A percentile compares a stretch with the other conserved stretches of the same genome.
Evolutionary conservation across 2,113 vertebrate genomes (phyloP).

Genomic region (Excalfactoria chinensis): DNA sequence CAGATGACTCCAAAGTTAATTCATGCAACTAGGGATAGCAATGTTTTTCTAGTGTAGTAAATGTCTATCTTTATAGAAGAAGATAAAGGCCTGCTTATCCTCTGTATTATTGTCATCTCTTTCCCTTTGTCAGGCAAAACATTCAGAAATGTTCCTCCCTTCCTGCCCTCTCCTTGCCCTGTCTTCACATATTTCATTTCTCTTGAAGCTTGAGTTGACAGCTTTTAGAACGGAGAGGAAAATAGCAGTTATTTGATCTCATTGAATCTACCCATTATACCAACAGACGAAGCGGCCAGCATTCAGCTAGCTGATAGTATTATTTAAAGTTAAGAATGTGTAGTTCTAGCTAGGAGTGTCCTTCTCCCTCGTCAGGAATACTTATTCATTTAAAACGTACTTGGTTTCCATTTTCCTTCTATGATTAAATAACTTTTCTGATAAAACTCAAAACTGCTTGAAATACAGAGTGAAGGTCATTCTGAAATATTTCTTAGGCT

Average conservation of each 20-base stretch:
- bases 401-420: not conserved
- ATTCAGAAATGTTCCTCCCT: not conserved
- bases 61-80: not conserved
- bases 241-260: slow-evolving; percentile 23
- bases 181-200: not conserved
- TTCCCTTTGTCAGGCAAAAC: not conserved
- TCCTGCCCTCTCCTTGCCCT: not conserved
- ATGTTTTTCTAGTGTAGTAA: not conserved
- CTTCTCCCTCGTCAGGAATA: not conserved
- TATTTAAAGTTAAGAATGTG: not conserved
- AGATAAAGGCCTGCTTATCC: not conserved
- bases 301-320: not conserved
- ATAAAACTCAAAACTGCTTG: not conserved
- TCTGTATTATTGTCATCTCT: not conserved
- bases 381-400: not conserved
- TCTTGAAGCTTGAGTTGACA: slow-evolving; percentile 25
- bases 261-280: not conserved
- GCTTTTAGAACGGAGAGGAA: slow-evolving; percentile 5
- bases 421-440: not conserved
- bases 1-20: not conserved
- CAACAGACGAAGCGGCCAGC: not conserved
- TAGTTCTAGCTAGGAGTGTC: not conserved
- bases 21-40: not conserved
- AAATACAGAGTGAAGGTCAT: not conserved
- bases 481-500: not conserved